Conservation (phyloP, 2,113 vertebrate genomes). For the Chauna torquata region DNA sequence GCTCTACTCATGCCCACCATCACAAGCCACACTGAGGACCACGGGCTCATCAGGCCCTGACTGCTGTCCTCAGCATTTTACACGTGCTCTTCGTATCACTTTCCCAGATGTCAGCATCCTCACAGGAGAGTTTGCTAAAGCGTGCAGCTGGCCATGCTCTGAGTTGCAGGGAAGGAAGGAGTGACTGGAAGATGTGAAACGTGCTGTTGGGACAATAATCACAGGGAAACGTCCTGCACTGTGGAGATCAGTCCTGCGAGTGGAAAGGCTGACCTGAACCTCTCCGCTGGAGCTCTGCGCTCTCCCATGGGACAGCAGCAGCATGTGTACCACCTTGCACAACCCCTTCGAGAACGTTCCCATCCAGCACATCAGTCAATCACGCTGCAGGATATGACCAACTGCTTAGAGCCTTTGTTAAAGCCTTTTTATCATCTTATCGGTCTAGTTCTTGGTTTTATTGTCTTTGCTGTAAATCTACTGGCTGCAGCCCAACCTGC, state of each 20-base stretch:
- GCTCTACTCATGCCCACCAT: background rate
- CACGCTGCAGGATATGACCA: conserved; percentile 9
- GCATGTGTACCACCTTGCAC: background rate
- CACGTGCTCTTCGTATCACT: background rate
- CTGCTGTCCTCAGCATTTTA: background rate
- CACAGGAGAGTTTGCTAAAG: background rate
- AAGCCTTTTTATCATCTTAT: background rate
- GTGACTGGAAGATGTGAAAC: background rate
- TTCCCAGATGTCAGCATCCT: background rate
- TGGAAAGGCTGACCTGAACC: background rate
- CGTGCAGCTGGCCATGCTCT: background rate
- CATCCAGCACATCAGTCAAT: background rate
- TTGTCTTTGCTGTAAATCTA: background rate
- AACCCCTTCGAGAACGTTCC: background rate
- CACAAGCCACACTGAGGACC: background rate
- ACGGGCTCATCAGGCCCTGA: background rate
- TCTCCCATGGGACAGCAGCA: background rate
- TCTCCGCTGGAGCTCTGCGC: background rate
- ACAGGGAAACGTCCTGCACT: rapidly evolving
- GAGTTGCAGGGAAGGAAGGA: background rate
- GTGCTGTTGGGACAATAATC: background rate
- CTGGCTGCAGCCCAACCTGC: background rate
- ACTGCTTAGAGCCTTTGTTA: background rate
- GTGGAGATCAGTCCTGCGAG: background rate
- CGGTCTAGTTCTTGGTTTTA: background rate